These are phyloP conservation scores for Selene dorsalis DNA, from an alignment of 2,797 vertebrate species.

Conservation along the genomic window DNA sequence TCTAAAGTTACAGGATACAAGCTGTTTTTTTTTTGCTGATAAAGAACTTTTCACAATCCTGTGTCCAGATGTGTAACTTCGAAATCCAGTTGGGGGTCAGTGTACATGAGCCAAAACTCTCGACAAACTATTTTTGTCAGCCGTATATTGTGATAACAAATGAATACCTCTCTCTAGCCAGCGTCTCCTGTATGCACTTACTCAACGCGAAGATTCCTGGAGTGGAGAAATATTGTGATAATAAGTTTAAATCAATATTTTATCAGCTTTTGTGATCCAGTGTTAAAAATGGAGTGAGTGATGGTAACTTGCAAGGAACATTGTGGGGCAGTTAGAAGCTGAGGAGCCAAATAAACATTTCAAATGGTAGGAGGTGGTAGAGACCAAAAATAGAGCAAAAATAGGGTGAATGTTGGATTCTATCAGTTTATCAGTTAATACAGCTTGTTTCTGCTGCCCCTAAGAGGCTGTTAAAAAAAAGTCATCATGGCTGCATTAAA, in stretches of 20 bases:
- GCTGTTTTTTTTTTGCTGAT: slow-evolving; percentile 32
- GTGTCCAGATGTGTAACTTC: slow-evolving; percentile 46
- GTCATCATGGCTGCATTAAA: neutral
- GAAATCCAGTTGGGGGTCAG: slow-evolving; percentile 29
- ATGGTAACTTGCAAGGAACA: neutral
- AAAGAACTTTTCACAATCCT: slow-evolving; percentile 35
- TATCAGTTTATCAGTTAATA: neutral
- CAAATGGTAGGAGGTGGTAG: neutral
- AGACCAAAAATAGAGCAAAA: neutral
- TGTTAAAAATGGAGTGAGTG: neutral
- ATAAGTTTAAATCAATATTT: neutral
- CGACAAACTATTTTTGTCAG: slow-evolving; percentile 34
- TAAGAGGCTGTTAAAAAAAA: neutral
- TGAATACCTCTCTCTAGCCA: slow-evolving; percentile 7
- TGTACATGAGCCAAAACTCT: slow-evolving; percentile 36
- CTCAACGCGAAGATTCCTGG: slow-evolving; percentile 4
- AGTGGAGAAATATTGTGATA: slow-evolving; percentile 14
- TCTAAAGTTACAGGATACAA: slow-evolving; percentile 55
- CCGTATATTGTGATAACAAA: slow-evolving; percentile 25
- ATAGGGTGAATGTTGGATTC: neutral
- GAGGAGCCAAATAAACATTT: neutral
- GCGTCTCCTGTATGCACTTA: slow-evolving; percentile 5
- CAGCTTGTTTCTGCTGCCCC: neutral
- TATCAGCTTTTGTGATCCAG: neutral
- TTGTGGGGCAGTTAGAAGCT: neutral